Percentiles rank a stretch among this genome's conserved stretches.
phyloP scores from a whole-genome alignment of 2,888 invertebrate genomes.

The Coremacera marginata region DNA sequence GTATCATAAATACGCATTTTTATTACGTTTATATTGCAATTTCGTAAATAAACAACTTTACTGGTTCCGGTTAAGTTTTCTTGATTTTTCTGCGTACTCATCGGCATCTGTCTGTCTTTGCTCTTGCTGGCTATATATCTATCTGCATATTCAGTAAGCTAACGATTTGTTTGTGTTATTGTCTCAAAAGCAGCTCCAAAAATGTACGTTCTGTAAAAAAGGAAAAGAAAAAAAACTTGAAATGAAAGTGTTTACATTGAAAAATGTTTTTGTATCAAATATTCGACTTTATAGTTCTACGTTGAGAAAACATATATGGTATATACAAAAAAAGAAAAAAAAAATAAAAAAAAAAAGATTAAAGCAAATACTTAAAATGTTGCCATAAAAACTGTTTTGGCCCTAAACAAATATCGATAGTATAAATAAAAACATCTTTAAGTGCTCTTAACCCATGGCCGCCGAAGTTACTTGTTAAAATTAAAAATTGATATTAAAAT shows the following conservation, averaged over 20 bases:
- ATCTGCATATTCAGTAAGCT: too few relatives aligned
- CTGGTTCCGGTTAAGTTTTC: neutral
- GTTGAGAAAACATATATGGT: too few relatives aligned
- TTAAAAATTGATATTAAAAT: too few relatives aligned
- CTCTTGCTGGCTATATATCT: neutral
- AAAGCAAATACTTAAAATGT: too few relatives aligned
- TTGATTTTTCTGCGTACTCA: neutral
- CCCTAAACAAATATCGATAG: too few relatives aligned
- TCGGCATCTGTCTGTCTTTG: neutral
- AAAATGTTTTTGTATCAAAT: neutral
- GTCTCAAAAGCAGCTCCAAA: too few relatives aligned
- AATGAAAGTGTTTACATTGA: conserved; percentile 5
- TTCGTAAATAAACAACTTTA: conserved; percentile 4
- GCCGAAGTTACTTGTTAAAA: too few relatives aligned
- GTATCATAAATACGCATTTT: conserved; percentile 16
- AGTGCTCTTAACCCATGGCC: too few relatives aligned
- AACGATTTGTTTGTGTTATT: too few relatives aligned
- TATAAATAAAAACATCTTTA: too few relatives aligned
- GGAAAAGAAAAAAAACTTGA: neutral
- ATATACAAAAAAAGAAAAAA: neutral
- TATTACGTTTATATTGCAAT: conserved; percentile 23
- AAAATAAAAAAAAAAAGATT: neutral
- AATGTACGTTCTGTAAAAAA: too few relatives aligned
- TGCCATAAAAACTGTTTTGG: too few relatives aligned
- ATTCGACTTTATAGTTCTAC: neutral